These are phyloP conservation scores for Rattus rattus DNA, from an alignment of 2,113 vertebrate genomes.

Conservation along the genomic window DNA sequence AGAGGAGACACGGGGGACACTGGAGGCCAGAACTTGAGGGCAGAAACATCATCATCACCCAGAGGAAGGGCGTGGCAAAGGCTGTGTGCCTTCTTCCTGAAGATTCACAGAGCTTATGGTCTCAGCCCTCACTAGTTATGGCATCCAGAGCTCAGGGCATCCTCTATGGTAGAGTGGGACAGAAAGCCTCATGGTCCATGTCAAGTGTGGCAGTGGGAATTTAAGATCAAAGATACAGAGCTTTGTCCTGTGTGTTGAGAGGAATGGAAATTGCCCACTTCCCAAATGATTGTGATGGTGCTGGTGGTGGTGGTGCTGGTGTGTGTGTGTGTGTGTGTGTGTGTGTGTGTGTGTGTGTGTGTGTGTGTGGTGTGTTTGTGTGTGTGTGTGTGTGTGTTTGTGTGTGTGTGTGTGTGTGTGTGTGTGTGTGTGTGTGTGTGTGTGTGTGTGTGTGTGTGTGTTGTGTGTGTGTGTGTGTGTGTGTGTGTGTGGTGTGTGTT, in stretches of 20 bases:
- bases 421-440: too few relatives aligned
- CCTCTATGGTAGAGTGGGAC: too few relatives aligned
- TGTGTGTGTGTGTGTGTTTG: too few relatives aligned
- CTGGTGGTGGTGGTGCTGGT: too few relatives aligned
- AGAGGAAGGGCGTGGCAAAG: neutral
- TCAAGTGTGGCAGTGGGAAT: neutral
- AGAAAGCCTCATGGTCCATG: neutral
- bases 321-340: neutral
- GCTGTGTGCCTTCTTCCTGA: neutral
- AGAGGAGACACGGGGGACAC: neutral
- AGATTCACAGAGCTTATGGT: neutral
- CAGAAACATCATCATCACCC: neutral
- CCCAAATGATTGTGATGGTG: neutral
- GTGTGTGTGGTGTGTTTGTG: too few relatives aligned
- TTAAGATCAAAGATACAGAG: neutral
- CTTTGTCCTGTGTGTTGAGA: neutral
- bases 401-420: too few relatives aligned
- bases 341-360: neutral
- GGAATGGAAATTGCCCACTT: neutral
- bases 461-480: neutral
- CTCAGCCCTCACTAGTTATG: neutral
- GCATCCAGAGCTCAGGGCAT: neutral
- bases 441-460: too few relatives aligned
- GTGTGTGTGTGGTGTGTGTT: neutral
- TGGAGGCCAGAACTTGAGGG: fast-evolving